phyloP scores from a whole-genome alignment of 2,888 invertebrate genomes.

The Brenthis hecate region DNA sequence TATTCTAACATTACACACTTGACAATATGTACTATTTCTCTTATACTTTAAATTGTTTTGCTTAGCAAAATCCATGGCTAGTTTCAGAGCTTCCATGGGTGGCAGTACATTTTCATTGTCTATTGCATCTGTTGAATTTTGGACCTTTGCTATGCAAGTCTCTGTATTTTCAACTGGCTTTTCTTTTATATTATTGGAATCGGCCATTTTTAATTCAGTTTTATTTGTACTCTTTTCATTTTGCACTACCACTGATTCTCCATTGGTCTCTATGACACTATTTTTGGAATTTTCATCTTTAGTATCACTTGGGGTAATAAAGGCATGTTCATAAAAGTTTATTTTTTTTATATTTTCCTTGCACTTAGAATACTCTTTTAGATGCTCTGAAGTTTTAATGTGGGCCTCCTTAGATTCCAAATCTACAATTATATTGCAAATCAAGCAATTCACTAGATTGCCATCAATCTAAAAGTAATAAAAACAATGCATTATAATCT shows the following conservation, averaged over 20 bases:
- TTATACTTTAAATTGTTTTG: constrained; percentile 46
- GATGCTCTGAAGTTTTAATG: constrained; percentile 48
- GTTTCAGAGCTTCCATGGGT: constrained; percentile 25
- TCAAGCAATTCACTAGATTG: constrained; percentile 51
- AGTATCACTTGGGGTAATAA: background rate
- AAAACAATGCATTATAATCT: constrained; percentile 41
- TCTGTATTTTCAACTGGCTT: background rate
- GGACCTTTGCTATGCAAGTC: background rate
- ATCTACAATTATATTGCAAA: constrained; percentile 51
- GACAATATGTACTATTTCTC: constrained; percentile 44
- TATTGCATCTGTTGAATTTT: background rate
- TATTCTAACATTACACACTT: constrained; percentile 44
- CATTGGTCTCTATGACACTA: constrained; percentile 2
- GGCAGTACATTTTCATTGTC: constrained; percentile 10
- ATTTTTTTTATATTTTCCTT: constrained; percentile 20
- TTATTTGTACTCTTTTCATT: background rate
- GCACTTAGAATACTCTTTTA: constrained; percentile 36
- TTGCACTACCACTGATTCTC: background rate
- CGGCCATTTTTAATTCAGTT: background rate
- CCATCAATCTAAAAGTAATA: constrained; percentile 51
- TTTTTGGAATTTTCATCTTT: constrained; percentile 28
- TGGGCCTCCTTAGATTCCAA: constrained; percentile 43
- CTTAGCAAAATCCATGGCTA: constrained; percentile 42
- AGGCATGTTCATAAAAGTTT: constrained; percentile 4
- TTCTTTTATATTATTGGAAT: background rate